Conservation (phyloP, 2,797 vertebrate genomes). For the Schizothorax lantsangensis region DNA sequence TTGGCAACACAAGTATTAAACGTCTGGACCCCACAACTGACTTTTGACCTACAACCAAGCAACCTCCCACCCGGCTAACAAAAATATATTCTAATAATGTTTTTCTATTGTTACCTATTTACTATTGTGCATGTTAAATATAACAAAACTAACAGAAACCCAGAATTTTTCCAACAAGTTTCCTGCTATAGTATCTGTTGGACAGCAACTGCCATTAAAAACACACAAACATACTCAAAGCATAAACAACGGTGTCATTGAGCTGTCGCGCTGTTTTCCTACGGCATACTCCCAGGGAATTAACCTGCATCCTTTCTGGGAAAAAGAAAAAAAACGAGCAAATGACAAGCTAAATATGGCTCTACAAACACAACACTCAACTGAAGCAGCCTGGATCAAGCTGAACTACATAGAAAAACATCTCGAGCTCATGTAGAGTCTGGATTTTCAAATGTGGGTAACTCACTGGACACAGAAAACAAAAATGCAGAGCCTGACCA, state of each 20-base stretch:
- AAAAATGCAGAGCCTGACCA: neutral
- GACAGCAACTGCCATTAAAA: neutral
- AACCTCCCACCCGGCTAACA: too few species aligned
- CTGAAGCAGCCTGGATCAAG: neutral
- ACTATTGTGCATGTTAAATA: neutral
- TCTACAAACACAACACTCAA: neutral
- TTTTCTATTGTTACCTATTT: too few species aligned
- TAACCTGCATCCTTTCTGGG: conserved; percentile 40
- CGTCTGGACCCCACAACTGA: too few species aligned
- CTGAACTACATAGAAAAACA: neutral
- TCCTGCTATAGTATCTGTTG: neutral
- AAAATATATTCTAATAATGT: too few species aligned
- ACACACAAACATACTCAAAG: neutral
- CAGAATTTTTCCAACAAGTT: neutral
- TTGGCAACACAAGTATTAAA: neutral
- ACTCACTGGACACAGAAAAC: neutral
- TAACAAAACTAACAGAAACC: neutral
- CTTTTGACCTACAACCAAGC: too few species aligned
- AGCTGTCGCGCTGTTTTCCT: neutral
- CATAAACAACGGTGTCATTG: neutral
- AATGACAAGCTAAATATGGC: neutral
- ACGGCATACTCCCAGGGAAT: conserved; percentile 2
- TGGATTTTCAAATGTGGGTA: neutral
- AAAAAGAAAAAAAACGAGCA: neutral
- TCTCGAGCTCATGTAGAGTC: neutral